Conservation (phyloP, 2,888 invertebrate species). For the Biston stratarius region DNA sequence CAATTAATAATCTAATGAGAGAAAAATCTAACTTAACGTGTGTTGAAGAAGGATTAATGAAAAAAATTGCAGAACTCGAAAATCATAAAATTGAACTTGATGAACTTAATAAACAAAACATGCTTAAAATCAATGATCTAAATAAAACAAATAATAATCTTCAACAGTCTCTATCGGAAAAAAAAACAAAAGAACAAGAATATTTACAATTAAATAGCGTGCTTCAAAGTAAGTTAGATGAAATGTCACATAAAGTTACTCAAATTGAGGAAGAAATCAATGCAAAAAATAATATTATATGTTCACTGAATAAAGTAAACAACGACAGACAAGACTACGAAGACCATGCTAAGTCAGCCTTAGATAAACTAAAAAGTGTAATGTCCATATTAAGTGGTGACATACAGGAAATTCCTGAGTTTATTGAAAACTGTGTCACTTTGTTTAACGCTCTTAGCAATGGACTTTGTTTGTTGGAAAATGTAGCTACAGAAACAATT, state of each 20-base stretch:
- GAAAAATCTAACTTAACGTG: constrained; percentile 52
- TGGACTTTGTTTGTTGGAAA: constrained; percentile 58
- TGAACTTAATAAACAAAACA: constrained; percentile 49
- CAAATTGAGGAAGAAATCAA: constrained; percentile 53
- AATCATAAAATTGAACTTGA: constrained; percentile 49
- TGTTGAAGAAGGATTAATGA: constrained; percentile 52
- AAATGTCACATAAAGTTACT: constrained; percentile 48
- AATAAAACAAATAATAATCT: constrained; percentile 54
- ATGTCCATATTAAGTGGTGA: constrained; percentile 57
- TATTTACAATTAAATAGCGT: constrained; percentile 48
- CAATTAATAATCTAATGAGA: constrained; percentile 55
- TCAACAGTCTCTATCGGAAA: constrained; percentile 42
- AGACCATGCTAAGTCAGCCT: constrained; percentile 52
- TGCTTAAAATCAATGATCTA: constrained; percentile 46
- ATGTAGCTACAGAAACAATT: constrained; percentile 49
- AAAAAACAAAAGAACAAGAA: constrained; percentile 43
- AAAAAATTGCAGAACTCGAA: constrained; percentile 50
- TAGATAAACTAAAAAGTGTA: constrained; percentile 57
- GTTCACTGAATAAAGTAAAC: constrained; percentile 50
- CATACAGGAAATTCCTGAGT: constrained; percentile 56
- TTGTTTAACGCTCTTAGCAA: constrained; percentile 55
- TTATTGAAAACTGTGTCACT: constrained; percentile 56
- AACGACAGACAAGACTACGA: constrained; percentile 54
- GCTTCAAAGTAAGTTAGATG: constrained; percentile 48
- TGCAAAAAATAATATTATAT: constrained; percentile 56